Evolutionary conservation across 2,888 invertebrate genomes (phyloP).

Genomic region (Cremastinae sp.): DNA sequence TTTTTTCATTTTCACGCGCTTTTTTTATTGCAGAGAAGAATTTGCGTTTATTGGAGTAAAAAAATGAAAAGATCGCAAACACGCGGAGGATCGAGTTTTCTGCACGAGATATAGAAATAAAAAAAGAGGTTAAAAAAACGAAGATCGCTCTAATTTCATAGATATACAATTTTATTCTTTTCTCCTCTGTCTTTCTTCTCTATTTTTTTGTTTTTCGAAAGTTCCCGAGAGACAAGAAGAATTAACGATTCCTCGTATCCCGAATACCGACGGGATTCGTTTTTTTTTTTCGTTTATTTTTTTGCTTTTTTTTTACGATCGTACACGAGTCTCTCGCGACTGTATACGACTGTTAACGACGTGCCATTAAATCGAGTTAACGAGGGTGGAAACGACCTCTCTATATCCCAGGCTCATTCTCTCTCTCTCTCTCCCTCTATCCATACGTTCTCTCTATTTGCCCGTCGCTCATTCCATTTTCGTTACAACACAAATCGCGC

Average conservation of each 20-base stretch:
- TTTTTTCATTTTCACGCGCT: too few species aligned
- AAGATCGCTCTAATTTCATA: slow-evolving; percentile 25
- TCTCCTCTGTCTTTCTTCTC: neutral
- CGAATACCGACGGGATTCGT: slow-evolving; percentile 60
- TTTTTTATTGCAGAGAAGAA: neutral
- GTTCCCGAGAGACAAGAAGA: slow-evolving; percentile 60
- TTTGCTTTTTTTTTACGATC: slow-evolving; percentile 58
- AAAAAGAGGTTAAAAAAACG: too few species aligned
- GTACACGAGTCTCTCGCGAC: slow-evolving; percentile 56
- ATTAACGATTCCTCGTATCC: slow-evolving; percentile 65
- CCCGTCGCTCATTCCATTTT: slow-evolving; percentile 40
- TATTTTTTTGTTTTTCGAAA: slow-evolving; percentile 11
- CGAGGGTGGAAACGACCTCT: slow-evolving; percentile 71
- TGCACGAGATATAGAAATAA: too few species aligned
- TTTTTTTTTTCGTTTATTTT: slow-evolving; percentile 47
- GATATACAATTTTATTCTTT: slow-evolving; percentile 2
- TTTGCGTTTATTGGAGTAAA: neutral
- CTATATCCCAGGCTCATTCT: slow-evolving; percentile 52
- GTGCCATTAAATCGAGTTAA: slow-evolving; percentile 76
- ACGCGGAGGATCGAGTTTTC: neutral
- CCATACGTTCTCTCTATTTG: slow-evolving; percentile 41
- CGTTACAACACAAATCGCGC: slow-evolving; percentile 28
- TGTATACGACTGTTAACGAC: slow-evolving; percentile 75
- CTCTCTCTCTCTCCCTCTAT: slow-evolving; percentile 29
- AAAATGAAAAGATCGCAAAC: too few species aligned